These are phyloP conservation scores for Megaceryle maxima DNA, from an alignment of 2,113 vertebrate species.

Conservation along the genomic window DNA sequence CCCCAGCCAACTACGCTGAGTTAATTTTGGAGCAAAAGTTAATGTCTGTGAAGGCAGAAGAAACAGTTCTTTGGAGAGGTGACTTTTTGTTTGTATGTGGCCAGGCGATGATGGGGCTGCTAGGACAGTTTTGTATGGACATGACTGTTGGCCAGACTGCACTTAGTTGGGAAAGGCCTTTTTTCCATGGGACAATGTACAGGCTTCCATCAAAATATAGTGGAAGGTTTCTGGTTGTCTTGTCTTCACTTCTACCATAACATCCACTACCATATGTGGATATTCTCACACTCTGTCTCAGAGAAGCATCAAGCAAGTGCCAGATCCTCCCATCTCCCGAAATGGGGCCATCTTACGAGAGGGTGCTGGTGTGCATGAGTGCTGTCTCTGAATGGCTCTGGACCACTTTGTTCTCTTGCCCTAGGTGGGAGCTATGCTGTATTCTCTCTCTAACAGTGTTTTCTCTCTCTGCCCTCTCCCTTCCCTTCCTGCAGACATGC, in stretches of 20 bases:
- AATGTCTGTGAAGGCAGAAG: background rate
- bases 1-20: background rate
- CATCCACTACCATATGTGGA: fast-evolving
- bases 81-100: background rate
- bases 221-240: background rate
- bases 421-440: background rate
- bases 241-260: background rate
- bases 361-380: background rate
- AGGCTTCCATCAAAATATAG: background rate
- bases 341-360: background rate
- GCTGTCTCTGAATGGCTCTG: background rate
- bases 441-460: conserved; percentile 36
- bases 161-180: background rate
- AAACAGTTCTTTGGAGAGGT: background rate
- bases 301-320: background rate
- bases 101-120: background rate
- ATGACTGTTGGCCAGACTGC: background rate
- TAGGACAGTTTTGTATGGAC: background rate
- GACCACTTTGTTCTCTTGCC: background rate
- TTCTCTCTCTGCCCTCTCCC: conserved; percentile 26
- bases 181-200: background rate
- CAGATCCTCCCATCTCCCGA: background rate
- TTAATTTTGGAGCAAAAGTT: conserved; percentile 25
- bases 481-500: conserved; percentile 84
- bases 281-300: background rate